These are phyloP conservation scores for Sphaeramia orbicularis DNA, from an alignment of 2,797 vertebrate species.

Conservation along the genomic window DNA sequence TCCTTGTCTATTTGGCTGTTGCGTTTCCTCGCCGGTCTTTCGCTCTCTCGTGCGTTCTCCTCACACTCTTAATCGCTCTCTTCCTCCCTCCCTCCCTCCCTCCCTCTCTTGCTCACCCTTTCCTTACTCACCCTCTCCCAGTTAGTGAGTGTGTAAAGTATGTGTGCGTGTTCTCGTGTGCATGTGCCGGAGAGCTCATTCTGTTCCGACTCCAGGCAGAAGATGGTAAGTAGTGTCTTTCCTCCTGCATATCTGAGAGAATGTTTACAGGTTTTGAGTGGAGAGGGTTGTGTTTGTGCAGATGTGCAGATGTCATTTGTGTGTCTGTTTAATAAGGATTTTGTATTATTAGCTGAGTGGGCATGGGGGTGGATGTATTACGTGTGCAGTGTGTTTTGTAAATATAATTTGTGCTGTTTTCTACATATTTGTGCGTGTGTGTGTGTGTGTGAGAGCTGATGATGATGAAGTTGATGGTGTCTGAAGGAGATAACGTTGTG, in stretches of 20 bases:
- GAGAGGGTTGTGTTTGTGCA: constrained; percentile 26
- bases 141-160: constrained; percentile 68
- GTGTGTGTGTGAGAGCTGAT: constrained; percentile 28
- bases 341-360: constrained; percentile 75
- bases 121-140: constrained; percentile 56
- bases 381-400: constrained; percentile 38
- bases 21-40: constrained; percentile 56
- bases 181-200: constrained; percentile 77
- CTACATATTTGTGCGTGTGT: constrained; percentile 42
- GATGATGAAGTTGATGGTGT: constrained; percentile 47
- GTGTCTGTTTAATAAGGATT: constrained; percentile 51
- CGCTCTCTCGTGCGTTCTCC: constrained; percentile 50
- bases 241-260: constrained; percentile 68
- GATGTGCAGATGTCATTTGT: constrained; percentile 45
- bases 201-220: constrained; percentile 82
- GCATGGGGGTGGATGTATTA: constrained; percentile 33
- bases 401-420: constrained; percentile 45
- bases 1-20: constrained; percentile 58
- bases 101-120: constrained; percentile 23
- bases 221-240: constrained; percentile 85
- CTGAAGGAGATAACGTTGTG: constrained; percentile 40
- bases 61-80: no score
- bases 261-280: constrained; percentile 59
- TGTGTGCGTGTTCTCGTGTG: constrained; percentile 62
- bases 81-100: constrained; percentile 38